These are phyloP conservation scores for Parnassius mnemosyne DNA, from an alignment of 2,888 invertebrate genomes.

Conservation along the genomic window DNA sequence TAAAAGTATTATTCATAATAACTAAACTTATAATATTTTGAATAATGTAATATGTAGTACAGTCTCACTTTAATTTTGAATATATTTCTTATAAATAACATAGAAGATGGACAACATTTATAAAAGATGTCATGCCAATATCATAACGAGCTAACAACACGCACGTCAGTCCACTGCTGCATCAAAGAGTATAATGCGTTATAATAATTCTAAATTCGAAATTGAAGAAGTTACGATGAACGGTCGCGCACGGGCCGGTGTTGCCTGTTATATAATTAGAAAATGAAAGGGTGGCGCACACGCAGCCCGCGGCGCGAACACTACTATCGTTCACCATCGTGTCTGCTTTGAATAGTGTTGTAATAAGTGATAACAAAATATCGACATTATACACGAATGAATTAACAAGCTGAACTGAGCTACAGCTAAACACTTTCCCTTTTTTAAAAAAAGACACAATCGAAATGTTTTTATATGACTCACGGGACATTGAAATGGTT, in stretches of 20 bases:
- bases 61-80: no score
- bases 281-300: conserved; percentile 78
- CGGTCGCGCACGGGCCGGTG: conserved; percentile 75
- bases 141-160: conserved; percentile 51
- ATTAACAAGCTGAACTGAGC: no score
- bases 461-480: no score
- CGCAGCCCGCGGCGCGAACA: conserved; percentile 71
- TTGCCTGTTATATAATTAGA: conserved; percentile 78
- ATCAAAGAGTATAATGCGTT: conserved; percentile 53
- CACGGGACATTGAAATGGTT: no score
- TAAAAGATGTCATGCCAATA: conserved; percentile 41
- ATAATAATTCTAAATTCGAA: conserved; percentile 67
- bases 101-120: conserved; percentile 33
- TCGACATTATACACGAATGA: conserved; percentile 18
- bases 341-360: conserved; percentile 52
- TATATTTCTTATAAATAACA: conserved; percentile 15
- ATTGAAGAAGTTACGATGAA: conserved; percentile 59
- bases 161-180: conserved; percentile 48
- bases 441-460: no score
- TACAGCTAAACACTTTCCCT: no score
- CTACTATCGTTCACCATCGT: conserved; percentile 76
- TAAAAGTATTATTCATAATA: no score
- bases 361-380: conserved; percentile 24
- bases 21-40: no score
- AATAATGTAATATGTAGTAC: no score